Conservation (phyloP, 2,113 vertebrate species). For the Petroica traversi region DNA sequence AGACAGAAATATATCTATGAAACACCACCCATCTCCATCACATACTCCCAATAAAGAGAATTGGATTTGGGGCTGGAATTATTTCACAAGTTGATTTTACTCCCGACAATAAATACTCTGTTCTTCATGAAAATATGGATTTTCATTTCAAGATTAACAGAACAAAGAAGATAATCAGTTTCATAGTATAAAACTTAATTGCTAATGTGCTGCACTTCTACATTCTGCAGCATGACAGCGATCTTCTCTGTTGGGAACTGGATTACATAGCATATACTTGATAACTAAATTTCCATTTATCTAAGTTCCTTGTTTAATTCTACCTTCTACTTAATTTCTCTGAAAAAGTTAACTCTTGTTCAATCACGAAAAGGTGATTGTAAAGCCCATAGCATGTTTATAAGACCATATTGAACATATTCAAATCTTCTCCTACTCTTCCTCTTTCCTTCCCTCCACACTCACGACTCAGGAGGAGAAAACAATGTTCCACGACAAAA, state of each 20-base stretch:
- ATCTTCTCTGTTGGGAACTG: background rate
- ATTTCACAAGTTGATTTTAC: background rate
- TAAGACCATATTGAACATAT: background rate
- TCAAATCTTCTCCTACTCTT: background rate
- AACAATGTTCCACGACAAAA: background rate
- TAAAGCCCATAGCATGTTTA: background rate
- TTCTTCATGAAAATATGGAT: background rate
- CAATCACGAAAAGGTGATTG: background rate
- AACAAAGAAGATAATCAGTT: background rate
- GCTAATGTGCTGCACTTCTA: background rate
- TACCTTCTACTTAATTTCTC: background rate
- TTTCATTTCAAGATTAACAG: background rate
- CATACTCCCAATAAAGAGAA: background rate
- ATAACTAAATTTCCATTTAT: background rate
- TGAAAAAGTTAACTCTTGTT: background rate
- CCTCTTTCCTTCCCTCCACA: background rate
- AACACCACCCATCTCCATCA: background rate
- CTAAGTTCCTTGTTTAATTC: background rate
- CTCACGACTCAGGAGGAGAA: background rate
- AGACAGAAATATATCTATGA: background rate
- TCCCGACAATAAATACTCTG: background rate
- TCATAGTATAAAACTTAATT: background rate
- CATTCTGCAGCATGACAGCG: background rate
- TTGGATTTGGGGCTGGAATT: background rate
- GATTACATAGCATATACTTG: background rate